Evolutionary conservation across 2,113 vertebrate species (phyloP), one percentile per base, ranked within the genome.

Genomic region (Tachysurus vachellii): DNA sequence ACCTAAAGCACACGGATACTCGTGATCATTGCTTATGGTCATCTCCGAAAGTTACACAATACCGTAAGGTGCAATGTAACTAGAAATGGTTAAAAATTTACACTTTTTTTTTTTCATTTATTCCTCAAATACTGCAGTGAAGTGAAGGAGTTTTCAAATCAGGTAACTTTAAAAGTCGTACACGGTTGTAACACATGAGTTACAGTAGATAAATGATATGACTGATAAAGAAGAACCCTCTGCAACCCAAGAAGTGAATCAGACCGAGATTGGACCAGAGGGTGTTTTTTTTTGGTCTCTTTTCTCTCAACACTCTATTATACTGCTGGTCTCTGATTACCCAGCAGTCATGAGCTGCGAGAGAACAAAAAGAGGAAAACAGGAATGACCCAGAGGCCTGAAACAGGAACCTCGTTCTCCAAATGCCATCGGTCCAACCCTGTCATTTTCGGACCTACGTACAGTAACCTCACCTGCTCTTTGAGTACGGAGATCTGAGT

Each of bases 401-500:
- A 85, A 85, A 85, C 6, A 8, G 42, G 50, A 77, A 76, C 56
- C 70, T 28, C 13, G 12, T 13, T 59, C 31, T 26, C 10, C 26
- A 83, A 26, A 44, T 12, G n/a, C 17, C 8, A 16, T 17, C 21
- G 42, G 50, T 6, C 42, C 36, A 36, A 36, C 36, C 2, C 36
- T 1, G 2, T 84, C 68, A 28, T 11, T 3, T 44, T 61, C 61
- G 17, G 36, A 13, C 54, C 56, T 44, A 26, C 31, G 4, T 14
- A 26, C 77, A 7, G n/a, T 61, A 13, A 26, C 10, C 57, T 44
- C 47, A 97, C 96, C 96, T 97, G 96, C 88, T 97, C 96, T 82
- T 96, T 97, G 36, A 97, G 93, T 4, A 97, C 89, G 28, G 97
- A 96, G 0, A 98, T 99, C 94, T 99, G 98, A 1, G 96, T 99